Conservation (phyloP, 2,888 invertebrate species). For the Machimus atricapillus region DNA sequence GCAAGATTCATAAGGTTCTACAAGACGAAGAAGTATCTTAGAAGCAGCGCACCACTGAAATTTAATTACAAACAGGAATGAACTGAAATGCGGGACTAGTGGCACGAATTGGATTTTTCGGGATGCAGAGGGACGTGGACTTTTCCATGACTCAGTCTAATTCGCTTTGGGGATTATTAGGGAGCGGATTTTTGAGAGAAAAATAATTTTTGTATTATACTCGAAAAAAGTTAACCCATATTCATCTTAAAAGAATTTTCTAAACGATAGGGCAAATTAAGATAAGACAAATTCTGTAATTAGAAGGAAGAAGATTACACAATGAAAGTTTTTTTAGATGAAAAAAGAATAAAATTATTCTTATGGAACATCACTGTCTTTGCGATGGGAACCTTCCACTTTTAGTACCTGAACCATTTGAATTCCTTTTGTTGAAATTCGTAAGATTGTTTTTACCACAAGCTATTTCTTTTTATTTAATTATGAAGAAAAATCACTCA, state of each 20-base stretch:
- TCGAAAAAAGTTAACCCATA: not conserved
- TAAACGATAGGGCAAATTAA: not conserved
- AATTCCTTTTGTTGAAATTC: too few species aligned
- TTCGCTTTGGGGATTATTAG: not conserved
- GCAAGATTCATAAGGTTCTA: not conserved
- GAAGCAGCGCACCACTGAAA: not conserved
- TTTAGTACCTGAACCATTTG: too few species aligned
- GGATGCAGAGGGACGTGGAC: not conserved
- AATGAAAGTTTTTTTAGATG: too few species aligned
- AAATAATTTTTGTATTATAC: not conserved
- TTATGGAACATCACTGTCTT: too few species aligned
- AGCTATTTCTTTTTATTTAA: too few species aligned
- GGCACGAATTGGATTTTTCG: not conserved
- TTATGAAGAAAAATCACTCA: too few species aligned
- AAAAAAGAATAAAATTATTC: too few species aligned
- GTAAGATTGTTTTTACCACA: too few species aligned
- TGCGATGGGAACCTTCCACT: too few species aligned
- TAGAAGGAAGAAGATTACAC: too few species aligned
- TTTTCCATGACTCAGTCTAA: not conserved
- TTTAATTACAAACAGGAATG: not conserved
- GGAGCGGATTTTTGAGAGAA: not conserved
- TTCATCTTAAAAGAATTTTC: not conserved
- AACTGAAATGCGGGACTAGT: not conserved
- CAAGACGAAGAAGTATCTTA: not conserved
- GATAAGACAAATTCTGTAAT: not conserved